phyloP scores from a whole-genome alignment of 2,888 invertebrate species.

The Gymnoscelis rufifasciata region DNA sequence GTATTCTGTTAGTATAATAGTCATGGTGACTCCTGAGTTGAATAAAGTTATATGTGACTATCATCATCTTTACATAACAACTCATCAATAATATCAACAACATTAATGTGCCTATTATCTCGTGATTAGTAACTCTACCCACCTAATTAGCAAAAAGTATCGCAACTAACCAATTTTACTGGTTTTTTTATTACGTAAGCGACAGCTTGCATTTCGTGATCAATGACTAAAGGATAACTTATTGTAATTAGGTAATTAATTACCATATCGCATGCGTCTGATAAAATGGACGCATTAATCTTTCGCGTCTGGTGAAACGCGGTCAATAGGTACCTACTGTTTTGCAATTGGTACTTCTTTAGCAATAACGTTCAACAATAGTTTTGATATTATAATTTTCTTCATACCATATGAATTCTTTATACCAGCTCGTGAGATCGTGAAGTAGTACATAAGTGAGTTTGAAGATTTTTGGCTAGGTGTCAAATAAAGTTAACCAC shows the following conservation, averaged over 20 bases:
- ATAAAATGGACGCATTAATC: constrained; percentile 29
- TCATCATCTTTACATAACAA: not conserved
- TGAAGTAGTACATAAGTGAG: too few species aligned
- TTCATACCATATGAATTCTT: too few species aligned
- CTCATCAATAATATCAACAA: not conserved
- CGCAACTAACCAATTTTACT: constrained; percentile 55
- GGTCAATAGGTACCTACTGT: constrained; percentile 13
- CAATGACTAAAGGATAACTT: constrained; percentile 67
- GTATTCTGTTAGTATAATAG: too few species aligned
- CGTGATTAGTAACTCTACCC: constrained; percentile 19
- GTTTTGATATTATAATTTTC: too few species aligned
- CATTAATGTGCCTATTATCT: too few species aligned
- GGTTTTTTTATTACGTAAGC: constrained; percentile 50
- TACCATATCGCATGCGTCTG: constrained; percentile 58
- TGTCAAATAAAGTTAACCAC: too few species aligned
- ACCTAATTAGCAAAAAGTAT: constrained; percentile 33
- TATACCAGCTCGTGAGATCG: too few species aligned
- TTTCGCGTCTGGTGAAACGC: constrained; percentile 22
- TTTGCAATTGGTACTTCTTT: constrained; percentile 3
- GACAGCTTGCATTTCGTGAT: constrained; percentile 63
- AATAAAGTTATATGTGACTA: too few species aligned
- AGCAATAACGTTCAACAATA: not conserved
- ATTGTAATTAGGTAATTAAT: constrained; percentile 68
- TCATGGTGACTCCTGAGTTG: too few species aligned
- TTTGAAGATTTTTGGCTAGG: too few species aligned